phyloP scores from a whole-genome alignment of 2,797 vertebrate genomes.

The Galaxias olidus region DNA sequence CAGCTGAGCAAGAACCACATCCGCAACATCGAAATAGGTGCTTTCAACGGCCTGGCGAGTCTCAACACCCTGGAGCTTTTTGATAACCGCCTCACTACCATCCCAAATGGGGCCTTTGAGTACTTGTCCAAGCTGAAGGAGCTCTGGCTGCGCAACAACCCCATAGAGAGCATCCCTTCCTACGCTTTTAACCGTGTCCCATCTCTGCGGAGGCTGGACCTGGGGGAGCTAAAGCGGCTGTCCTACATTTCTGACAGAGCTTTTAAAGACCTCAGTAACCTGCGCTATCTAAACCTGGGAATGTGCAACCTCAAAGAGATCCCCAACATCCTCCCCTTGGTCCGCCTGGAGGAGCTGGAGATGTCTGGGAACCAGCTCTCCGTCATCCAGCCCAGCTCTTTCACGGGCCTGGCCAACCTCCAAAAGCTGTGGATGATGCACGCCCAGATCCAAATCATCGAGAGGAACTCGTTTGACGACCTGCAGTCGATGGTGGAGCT shows the following conservation, averaged over 20 bases:
- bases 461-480: conserved; percentile 98
- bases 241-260: conserved; percentile 98
- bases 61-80: conserved; percentile 99
- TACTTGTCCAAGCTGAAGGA: conserved; percentile 99
- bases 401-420: conserved; percentile 94
- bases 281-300: conserved; percentile 98
- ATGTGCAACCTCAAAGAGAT: conserved; percentile 99
- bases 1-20: conserved; percentile 98
- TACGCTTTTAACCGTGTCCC: conserved; percentile 99
- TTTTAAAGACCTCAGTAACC: conserved; percentile 96
- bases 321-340: conserved; percentile 93
- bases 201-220: conserved; percentile 91
- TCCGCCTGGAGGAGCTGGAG: conserved; percentile 95
- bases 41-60: conserved; percentile 97
- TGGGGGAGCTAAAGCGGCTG: conserved; percentile 97
- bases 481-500: conserved; percentile 97
- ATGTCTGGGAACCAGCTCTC: conserved; percentile 98
- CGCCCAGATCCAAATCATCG: conserved; percentile 96
- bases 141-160: conserved; percentile 97
- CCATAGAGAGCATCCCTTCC: conserved; percentile 98
- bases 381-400: conserved; percentile 90
- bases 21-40: conserved; percentile 97
- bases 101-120: conserved; percentile 99
- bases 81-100: conserved; percentile 98
- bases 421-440: conserved; percentile 99